Evolutionary conservation across 2,113 vertebrate species (phyloP), one percentile per base, ranked within the genome.

Genomic region (Opisthocomus hoazin): DNA sequence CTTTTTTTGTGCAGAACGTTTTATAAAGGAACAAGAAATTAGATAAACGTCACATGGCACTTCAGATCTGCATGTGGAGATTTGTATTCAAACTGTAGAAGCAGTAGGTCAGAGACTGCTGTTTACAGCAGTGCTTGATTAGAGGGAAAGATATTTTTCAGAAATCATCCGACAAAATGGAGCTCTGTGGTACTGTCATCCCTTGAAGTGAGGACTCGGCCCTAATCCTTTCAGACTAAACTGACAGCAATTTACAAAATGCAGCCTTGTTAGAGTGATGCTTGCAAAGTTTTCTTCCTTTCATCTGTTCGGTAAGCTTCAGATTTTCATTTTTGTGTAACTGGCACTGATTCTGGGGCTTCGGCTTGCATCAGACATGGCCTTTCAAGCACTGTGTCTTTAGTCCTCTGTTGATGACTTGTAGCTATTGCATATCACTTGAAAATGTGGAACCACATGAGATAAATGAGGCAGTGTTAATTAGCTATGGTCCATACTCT

Each of bases 151-250:
- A 76, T 30, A 89, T 65, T 90, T 95, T 92, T 80, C 57, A 76
- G 51, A 96, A 89, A 78, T 61, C 69, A 87, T 81, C 74, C 64
- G 89, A 78, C 79, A 96, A 96, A 97, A 90, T 82, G 79, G 68
- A 97, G 64, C 48, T 94, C 83, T 79, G 27, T 51, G 53, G 36
- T 48, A 53, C 77, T 74, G 41, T 63, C 74, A 5, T 93, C 85
- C 78, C 96, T 96, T 93, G 92, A 96, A 94, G 58, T 7, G 1
- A 94, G 70, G 79, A 85, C 50, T 80, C 74, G 76, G 36, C 73
- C 87, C 83, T 96, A 96, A 97, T 97, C 95, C 64, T 79, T 95
- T 90, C 87, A 87, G 83, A 58, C 48, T 8, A 20, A 87, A 84
- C 64, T 36, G 77, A 92, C 66, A 83, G 89, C 75, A 81, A 88